phyloP scores from a whole-genome alignment of 2,113 vertebrate genomes.

The Rhodinocichla rosea region DNA sequence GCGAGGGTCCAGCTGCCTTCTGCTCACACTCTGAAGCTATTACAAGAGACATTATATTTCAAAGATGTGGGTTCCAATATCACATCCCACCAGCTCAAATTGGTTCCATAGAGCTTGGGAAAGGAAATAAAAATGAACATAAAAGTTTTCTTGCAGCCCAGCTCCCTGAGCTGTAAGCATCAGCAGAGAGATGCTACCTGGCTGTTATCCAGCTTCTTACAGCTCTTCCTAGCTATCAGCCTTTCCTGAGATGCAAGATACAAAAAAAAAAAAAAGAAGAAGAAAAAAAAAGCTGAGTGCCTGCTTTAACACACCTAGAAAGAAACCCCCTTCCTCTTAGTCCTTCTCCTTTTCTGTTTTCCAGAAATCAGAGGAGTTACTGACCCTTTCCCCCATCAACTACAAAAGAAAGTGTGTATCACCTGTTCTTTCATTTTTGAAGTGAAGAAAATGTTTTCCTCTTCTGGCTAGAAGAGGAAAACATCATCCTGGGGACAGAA shows the following conservation, averaged over 20 bases:
- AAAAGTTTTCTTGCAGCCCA: neutral
- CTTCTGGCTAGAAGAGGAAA: neutral
- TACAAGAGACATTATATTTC: neutral
- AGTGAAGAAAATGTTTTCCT: neutral
- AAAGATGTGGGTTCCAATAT: neutral
- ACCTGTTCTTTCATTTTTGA: neutral
- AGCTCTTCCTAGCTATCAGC: neutral
- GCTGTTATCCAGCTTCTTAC: neutral
- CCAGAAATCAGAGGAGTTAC: neutral
- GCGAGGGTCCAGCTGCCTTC: neutral
- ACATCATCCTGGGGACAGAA: neutral
- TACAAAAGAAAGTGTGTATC: neutral
- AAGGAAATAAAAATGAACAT: neutral
- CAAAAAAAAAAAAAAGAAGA: neutral
- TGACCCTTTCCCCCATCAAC: neutral
- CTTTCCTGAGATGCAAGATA: neutral
- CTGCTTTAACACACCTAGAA: neutral
- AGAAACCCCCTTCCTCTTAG: fast-evolving
- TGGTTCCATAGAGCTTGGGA: neutral
- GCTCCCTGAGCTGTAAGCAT: neutral
- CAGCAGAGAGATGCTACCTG: neutral
- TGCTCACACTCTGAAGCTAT: neutral
- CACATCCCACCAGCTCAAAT: neutral
- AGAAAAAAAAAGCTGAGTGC: neutral
- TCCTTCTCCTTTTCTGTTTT: neutral